A percentile compares a stretch with the other conserved stretches of the same genome.
Evolutionary conservation across 2,797 vertebrate species (phyloP).

Genomic region (Tokudaia muenninki): DNA sequence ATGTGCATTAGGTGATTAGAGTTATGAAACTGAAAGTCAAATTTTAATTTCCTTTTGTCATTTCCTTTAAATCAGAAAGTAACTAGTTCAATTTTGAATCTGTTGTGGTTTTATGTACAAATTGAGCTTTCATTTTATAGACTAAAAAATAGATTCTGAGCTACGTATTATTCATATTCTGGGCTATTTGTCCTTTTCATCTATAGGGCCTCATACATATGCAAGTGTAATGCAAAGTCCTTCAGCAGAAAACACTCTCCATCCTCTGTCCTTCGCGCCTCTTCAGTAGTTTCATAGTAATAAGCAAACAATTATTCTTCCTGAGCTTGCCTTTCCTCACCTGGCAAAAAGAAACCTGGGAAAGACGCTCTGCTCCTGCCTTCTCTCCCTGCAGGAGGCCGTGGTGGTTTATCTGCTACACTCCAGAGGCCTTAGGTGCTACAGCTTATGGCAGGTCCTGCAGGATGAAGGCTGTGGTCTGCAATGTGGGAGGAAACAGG

Average conservation of each 20-base stretch:
- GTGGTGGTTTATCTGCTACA: not conserved
- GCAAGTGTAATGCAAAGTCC: not conserved
- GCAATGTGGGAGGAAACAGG: not conserved
- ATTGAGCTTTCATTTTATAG: not conserved
- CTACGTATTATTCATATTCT: slow-evolving; percentile 4
- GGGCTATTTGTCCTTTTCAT: not conserved
- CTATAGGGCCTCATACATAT: not conserved
- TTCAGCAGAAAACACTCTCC: too few species aligned
- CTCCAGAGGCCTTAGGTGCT: not conserved
- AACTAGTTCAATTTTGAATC: slow-evolving; percentile 35
- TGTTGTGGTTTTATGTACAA: not conserved
- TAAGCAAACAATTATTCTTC: not conserved
- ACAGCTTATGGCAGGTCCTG: not conserved
- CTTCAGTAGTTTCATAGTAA: not conserved
- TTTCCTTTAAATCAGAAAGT: slow-evolving; percentile 40
- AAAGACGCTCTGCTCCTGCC: not conserved
- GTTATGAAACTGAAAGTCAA: slow-evolving; percentile 1
- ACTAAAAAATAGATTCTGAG: not conserved
- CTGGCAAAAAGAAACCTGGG: not conserved
- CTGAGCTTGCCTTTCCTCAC: not conserved
- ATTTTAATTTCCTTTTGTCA: not conserved
- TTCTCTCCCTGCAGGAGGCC: not conserved
- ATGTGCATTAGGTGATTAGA: not conserved
- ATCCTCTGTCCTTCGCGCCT: not conserved
- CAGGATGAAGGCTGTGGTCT: not conserved